These are phyloP conservation scores for Cosmorhoe ocellata DNA, from an alignment of 2,888 invertebrate species.

Conservation along the genomic window DNA sequence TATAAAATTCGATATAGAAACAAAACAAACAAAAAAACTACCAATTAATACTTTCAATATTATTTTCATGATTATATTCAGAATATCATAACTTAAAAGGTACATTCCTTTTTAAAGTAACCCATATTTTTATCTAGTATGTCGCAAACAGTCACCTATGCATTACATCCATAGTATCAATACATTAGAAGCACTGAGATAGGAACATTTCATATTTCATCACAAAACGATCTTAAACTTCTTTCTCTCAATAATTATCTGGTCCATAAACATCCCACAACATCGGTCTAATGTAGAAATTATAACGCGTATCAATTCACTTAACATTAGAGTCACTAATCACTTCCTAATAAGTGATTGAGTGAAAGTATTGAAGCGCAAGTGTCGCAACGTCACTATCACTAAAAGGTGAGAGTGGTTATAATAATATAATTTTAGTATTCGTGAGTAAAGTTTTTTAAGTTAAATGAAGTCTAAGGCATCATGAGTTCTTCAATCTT, in stretches of 20 bases:
- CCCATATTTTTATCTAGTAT: too few species aligned
- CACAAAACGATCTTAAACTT: slow-evolving; percentile 9
- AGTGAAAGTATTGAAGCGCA: slow-evolving; percentile 52
- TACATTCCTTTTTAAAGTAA: too few species aligned
- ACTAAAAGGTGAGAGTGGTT: slow-evolving; percentile 25
- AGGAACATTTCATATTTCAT: slow-evolving; percentile 11
- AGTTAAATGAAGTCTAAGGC: too few species aligned
- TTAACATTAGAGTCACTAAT: slow-evolving; percentile 35
- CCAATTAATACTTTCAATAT: too few species aligned
- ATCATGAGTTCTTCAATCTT: too few species aligned
- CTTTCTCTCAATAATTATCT: slow-evolving; percentile 19
- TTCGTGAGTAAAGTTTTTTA: background rate
- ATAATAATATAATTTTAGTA: background rate
- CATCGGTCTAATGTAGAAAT: slow-evolving; percentile 16
- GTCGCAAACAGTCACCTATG: too few species aligned
- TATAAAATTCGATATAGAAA: too few species aligned
- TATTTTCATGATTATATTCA: too few species aligned
- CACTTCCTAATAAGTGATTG: slow-evolving; percentile 54
- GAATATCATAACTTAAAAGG: too few species aligned
- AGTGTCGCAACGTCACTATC: slow-evolving; percentile 40
- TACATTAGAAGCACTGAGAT: slow-evolving; percentile 5
- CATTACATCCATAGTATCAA: slow-evolving; percentile 2
- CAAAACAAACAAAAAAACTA: too few species aligned
- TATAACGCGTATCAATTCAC: slow-evolving; percentile 22
- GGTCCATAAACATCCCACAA: slow-evolving; percentile 20